phyloP scores from a whole-genome alignment of 92 coral and sea anemone species.

The Galaxea fascicularis region DNA sequence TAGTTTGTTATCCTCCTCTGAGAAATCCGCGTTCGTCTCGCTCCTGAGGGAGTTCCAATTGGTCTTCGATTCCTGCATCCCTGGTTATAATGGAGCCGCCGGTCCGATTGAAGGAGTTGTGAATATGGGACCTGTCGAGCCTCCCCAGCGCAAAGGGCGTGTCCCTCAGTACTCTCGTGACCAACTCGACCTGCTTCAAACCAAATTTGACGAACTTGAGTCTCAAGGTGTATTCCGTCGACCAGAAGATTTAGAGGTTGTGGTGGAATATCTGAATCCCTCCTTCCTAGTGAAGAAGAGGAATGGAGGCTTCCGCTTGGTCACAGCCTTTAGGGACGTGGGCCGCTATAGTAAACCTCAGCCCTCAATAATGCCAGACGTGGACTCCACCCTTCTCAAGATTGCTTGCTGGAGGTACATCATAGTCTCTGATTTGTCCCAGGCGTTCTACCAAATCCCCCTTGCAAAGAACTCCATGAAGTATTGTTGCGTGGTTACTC shows the following conservation, averaged over 20 bases:
- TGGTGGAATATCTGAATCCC: too few relatives aligned
- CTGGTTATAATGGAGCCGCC: constrained; percentile 44
- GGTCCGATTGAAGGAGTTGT: constrained; percentile 50
- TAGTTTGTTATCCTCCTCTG: constrained; percentile 10
- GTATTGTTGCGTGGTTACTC: background rate
- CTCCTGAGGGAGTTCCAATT: constrained; percentile 39
- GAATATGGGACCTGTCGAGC: constrained; percentile 47
- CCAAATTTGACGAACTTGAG: too few relatives aligned
- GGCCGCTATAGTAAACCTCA: background rate
- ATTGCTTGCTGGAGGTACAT: constrained; percentile 75
- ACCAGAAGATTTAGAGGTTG: too few relatives aligned
- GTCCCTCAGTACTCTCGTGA: too few relatives aligned
- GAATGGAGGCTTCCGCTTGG: background rate
- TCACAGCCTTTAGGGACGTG: background rate
- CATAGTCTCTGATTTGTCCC: constrained; percentile 41
- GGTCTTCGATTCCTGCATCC: constrained; percentile 34
- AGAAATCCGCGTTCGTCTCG: background rate
- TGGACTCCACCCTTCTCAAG: background rate
- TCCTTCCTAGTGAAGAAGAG: too few relatives aligned
- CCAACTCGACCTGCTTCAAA: too few relatives aligned
- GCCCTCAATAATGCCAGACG: too few relatives aligned
- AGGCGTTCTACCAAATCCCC: constrained; percentile 23
- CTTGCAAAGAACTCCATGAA: background rate
- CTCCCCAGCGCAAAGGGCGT: too few relatives aligned
- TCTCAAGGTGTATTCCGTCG: too few relatives aligned